phyloP scores from a whole-genome alignment of 53 echinoderm and acorn worm genomes.

The Stichopus horrens region DNA sequence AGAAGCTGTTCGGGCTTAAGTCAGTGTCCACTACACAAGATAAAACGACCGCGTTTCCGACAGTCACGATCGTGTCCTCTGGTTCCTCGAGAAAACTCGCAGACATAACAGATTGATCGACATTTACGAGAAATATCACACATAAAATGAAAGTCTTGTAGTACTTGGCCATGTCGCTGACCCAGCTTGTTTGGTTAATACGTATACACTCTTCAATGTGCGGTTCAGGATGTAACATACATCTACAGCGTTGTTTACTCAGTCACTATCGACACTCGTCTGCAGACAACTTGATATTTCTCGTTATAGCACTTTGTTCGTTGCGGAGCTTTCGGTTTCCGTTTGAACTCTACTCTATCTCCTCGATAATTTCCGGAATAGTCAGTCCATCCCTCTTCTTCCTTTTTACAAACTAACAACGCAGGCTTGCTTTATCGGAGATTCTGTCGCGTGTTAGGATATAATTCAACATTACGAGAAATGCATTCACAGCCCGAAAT shows the following conservation, averaged over 20 bases:
- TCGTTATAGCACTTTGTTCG: neutral
- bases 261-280: neutral
- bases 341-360: neutral
- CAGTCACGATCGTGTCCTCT: neutral
- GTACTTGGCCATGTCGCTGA: neutral
- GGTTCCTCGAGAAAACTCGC: conserved; percentile 1
- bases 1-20: neutral
- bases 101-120: neutral
- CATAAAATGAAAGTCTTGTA: neutral
- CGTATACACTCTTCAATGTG: too few relatives aligned
- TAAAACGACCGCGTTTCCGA: conserved; percentile 3
- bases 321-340: neutral
- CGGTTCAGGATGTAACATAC: neutral
- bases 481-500: too few relatives aligned
- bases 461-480: too few relatives aligned
- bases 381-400: neutral
- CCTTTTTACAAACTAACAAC: neutral
- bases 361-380: conserved; percentile 3
- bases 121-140: neutral
- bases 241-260: neutral
- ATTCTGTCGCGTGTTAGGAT: too few relatives aligned
- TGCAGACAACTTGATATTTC: neutral
- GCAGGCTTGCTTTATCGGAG: too few relatives aligned
- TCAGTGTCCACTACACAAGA: neutral
- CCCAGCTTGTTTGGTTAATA: too few relatives aligned